Evolutionary conservation across 2,113 vertebrate genomes (phyloP).

Genomic region (Cariama cristata): DNA sequence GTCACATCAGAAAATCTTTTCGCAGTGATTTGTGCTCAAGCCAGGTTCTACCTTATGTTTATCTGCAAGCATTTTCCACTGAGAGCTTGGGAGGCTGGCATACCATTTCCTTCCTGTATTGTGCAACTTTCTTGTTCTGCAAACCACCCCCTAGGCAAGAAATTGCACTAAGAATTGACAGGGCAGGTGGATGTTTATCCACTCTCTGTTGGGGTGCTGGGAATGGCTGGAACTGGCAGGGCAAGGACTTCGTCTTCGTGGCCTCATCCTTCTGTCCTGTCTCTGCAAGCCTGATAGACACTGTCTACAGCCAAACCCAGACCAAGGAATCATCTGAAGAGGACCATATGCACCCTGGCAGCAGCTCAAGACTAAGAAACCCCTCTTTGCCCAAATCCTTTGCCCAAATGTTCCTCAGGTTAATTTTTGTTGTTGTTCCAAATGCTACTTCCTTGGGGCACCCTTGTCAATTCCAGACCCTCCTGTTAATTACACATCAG

Average conservation of each 20-base stretch:
- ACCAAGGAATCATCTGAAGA: background rate
- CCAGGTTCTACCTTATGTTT: background rate
- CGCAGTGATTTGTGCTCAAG: background rate
- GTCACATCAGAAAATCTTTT: background rate
- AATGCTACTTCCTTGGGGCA: background rate
- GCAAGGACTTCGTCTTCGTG: background rate
- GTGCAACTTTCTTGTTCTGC: background rate
- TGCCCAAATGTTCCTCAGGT: background rate
- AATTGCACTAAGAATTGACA: background rate
- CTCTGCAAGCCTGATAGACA: background rate
- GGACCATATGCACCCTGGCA: background rate
- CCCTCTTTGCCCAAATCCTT: background rate
- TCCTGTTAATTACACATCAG: background rate
- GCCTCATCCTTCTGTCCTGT: background rate
- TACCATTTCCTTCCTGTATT: background rate
- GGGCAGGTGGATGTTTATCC: background rate
- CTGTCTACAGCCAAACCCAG: background rate
- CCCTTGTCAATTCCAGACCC: background rate
- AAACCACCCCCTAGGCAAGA: background rate
- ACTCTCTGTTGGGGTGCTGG: background rate
- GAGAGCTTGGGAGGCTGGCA: background rate
- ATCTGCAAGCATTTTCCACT: background rate
- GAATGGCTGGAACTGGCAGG: background rate
- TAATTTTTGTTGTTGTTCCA: slow-evolving; percentile 19
- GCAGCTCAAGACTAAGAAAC: background rate